Evolutionary conservation across 2,888 invertebrate species (phyloP).

Genomic region (Brachyptera risi): DNA sequence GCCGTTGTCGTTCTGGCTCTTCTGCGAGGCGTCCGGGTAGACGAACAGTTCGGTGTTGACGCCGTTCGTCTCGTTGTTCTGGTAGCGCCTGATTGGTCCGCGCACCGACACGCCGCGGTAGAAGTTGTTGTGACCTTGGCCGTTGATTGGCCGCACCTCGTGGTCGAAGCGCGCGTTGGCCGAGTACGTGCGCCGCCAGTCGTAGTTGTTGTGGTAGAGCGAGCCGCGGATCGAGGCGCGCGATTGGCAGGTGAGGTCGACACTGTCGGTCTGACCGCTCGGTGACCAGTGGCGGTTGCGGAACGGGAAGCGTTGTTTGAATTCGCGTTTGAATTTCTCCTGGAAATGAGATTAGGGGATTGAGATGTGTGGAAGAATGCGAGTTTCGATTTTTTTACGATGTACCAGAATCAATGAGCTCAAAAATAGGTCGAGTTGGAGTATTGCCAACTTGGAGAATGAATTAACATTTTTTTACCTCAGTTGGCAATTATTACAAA

Average conservation of each 20-base stretch:
- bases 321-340: slow-evolving; percentile 78
- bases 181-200: slow-evolving; percentile 32
- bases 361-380: neutral
- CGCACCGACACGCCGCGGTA: slow-evolving; percentile 39
- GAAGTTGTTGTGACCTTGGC: slow-evolving; percentile 30
- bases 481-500: too few relatives aligned
- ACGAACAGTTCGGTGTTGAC: slow-evolving; percentile 32
- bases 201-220: slow-evolving; percentile 27
- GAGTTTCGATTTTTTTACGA: too few relatives aligned
- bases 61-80: slow-evolving; percentile 6
- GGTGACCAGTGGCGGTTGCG: slow-evolving; percentile 43
- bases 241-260: slow-evolving; percentile 36
- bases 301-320: slow-evolving; percentile 64
- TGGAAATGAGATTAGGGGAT: slow-evolving; percentile 43
- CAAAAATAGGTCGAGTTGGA: too few relatives aligned
- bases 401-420: too few relatives aligned
- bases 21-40: slow-evolving; percentile 22
- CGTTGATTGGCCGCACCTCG: slow-evolving; percentile 12
- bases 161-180: slow-evolving; percentile 9
- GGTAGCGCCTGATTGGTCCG: slow-evolving; percentile 10
- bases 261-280: slow-evolving; percentile 39
- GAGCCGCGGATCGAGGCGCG: slow-evolving; percentile 21
- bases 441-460: too few relatives aligned
- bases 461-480: too few relatives aligned
- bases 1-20: neutral